Evolutionary conservation across 2,888 invertebrate genomes (phyloP), one percentile per base, ranked within the genome.

Genomic region (Blastobasis adustella): DNA sequence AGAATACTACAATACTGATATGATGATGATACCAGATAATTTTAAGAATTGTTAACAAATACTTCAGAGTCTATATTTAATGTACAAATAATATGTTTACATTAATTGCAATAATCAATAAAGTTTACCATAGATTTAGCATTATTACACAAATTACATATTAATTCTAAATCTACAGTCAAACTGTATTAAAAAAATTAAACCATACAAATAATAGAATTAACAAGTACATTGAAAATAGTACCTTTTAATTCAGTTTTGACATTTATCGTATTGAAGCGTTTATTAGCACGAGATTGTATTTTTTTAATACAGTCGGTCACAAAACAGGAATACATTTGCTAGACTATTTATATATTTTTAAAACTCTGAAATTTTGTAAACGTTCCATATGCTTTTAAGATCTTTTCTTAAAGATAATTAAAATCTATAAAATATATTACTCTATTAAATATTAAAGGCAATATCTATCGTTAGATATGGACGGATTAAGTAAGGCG

Each of bases 371-470:
- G 75, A 73, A 76, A 72, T 73, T 78, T 73, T 79, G 73, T 75
- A 84, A 82, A 81, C 77, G 76, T 23, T 23, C 71, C 69, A 76
- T 72, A 79, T 76, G 76, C 71, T 77, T 82, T 76, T 82, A 78
- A 77, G 74, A 83, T 77, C 76, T 75, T 65, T 69, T 69, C 80
- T 82, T 82, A 79, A 73, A 75, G 75, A 79, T 65, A 68, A 69
- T 80, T 84, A 84, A 75, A 78, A 65, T 79, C 85, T 87, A 88
- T 85, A 86, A 88, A 87, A 87, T 87, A 87, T 88, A 87, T 88
- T 87, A 84, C 82, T 88, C 82, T 87, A 87, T 85, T 87, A 87
- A 85, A 86, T 84, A 86, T 86, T 88, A 87, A 87, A 88, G 87
- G 88, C 87, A 88, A 88, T 84, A 83, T 87, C 84, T 87, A 87